phyloP scores from a whole-genome alignment of 2,113 vertebrate species.

The Bettongia penicillata region DNA sequence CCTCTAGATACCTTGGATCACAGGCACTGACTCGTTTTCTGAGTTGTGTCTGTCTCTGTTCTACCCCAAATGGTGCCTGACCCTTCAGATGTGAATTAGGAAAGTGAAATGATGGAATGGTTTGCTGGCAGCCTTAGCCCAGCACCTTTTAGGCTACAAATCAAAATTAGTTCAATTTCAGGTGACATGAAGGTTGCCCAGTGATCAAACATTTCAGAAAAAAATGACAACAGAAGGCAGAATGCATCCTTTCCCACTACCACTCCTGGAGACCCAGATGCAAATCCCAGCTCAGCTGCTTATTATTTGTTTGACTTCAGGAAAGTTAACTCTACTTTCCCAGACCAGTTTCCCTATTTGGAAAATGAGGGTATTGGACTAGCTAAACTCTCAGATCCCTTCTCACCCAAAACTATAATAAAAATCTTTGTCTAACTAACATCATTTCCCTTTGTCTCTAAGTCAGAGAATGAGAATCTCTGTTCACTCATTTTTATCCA shows the following conservation, averaged over 20 bases:
- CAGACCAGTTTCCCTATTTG: background rate
- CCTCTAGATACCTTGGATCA: conserved; percentile 2
- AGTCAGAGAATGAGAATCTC: conserved; percentile 50
- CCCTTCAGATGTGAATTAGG: conserved; percentile 81
- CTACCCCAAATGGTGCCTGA: conserved; percentile 55
- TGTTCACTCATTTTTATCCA: no score
- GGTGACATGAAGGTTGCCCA: conserved; percentile 78
- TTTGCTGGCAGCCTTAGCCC: conserved; percentile 82
- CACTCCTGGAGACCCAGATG: background rate
- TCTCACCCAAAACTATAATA: conserved; percentile 55
- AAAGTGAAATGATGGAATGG: conserved; percentile 83
- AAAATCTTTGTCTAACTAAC: conserved; percentile 72
- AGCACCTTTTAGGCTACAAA: conserved; percentile 81
- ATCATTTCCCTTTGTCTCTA: conserved; percentile 69
- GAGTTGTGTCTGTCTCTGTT: conserved; percentile 60
- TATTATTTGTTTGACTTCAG: background rate
- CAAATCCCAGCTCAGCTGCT: background rate
- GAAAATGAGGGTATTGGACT: background rate
- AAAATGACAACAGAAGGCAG: conserved; percentile 63
- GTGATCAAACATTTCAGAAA: conserved; percentile 78
- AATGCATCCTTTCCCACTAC: background rate
- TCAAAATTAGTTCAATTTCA: conserved; percentile 82
- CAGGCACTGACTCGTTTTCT: conserved; percentile 26
- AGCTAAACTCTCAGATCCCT: background rate
- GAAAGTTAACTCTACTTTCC: background rate